Conservation (phyloP, 2,113 vertebrate species). For the Corydoras sp. region DNA sequence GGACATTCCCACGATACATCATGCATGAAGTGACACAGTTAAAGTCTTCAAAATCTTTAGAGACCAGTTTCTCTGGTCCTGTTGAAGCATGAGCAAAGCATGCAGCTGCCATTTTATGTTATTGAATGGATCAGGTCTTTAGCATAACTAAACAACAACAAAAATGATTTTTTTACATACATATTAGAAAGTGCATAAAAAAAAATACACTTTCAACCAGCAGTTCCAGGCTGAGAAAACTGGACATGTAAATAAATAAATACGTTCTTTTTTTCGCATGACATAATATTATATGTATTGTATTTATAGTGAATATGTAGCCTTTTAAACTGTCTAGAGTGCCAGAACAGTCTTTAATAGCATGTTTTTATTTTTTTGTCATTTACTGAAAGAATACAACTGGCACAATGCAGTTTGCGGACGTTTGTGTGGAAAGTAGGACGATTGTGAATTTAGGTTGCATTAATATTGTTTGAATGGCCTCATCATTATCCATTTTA, state of each 20-base stretch:
- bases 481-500: slow-evolving; percentile 33
- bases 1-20: slow-evolving; percentile 8
- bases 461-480: slow-evolving; percentile 5
- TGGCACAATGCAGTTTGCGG: slow-evolving; percentile 27
- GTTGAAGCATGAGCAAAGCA: background rate
- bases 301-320: background rate
- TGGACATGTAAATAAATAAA: slow-evolving; percentile 21
- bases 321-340: too few relatives aligned
- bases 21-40: background rate
- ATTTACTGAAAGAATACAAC: slow-evolving; percentile 41
- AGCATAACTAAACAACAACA: background rate
- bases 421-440: slow-evolving; percentile 3
- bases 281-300: slow-evolving; percentile 3
- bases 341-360: too few relatives aligned
- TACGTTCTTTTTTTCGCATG: background rate
- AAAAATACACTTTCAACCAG: slow-evolving; percentile 8
- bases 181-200: background rate
- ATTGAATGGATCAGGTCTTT: background rate
- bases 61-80: slow-evolving; percentile 12
- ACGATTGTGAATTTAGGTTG: background rate
- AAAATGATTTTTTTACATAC: slow-evolving; percentile 6
- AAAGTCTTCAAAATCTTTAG: background rate
- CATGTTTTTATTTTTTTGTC: slow-evolving; percentile 8
- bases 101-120: background rate
- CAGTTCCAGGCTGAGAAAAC: slow-evolving; percentile 23